Base-by-base conservation (phyloP, 2,888 invertebrate species). In the Trilocha varians region DNA sequence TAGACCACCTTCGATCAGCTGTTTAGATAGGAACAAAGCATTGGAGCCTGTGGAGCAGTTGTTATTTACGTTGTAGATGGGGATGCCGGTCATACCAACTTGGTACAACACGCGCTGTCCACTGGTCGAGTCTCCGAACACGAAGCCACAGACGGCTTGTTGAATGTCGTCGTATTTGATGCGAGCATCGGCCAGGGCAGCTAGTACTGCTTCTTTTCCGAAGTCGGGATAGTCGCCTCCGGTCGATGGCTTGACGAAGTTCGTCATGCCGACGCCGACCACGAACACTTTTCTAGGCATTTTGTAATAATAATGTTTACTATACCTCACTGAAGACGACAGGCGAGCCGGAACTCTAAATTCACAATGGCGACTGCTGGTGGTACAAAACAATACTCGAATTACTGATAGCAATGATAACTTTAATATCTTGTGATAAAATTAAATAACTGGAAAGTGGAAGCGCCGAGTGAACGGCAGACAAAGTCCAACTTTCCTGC, bases 11-110 rank as follows among this genome's bases (percentile, higher is more conserved):
- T 96, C 94, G n/a, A 99, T 87, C 14, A 98, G 88, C 75, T 98
- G 97, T 69, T 97, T 97, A 0, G 93, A 97, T 62, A 99, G 85
- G 65, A 92, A 89, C 3, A 99, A 76, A 1, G 99, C 99, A 41
- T 94, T 95, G 0, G 98, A 94, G 17, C 99, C 99, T 1, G 98
- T 98, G 0, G 99, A 94, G 70, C 99, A 99, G 67, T 98, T 98
- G 72, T 99, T 99, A 83, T 99, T 99, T 11, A 99, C 98, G 78
- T 99, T 99, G 82, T 94, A 96, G 52, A 99, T 92, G 3, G 99
- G 99, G 51, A 99, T 97, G 34, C 98, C 98, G 25, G 94, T 97
- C 91, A 98, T 91, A 43, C 98, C 98, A 34, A 98, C 88, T 50
- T 95, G 93, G 74, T 99, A 99, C 5, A 99, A 76, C 0, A 97